These are phyloP conservation scores for Abscondita cerata DNA, from an alignment of 2,888 invertebrate genomes.

Conservation along the genomic window DNA sequence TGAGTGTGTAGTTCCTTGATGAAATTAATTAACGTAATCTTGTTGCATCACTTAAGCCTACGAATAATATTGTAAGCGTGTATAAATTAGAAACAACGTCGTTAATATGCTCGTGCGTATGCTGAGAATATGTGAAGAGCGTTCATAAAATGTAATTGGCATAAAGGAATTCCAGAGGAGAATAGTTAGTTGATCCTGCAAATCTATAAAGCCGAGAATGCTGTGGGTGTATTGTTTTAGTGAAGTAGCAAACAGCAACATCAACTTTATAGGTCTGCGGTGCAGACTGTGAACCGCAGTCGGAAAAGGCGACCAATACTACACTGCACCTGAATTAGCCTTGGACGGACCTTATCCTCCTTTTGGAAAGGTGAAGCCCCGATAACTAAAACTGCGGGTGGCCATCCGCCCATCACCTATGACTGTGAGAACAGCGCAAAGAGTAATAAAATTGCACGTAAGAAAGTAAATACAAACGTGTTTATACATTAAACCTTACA, in stretches of 20 bases:
- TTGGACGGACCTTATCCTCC: slow-evolving; percentile 28
- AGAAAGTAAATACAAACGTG: slow-evolving; percentile 22
- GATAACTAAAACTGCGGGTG: slow-evolving; percentile 32
- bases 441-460: slow-evolving; percentile 25
- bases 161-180: slow-evolving; percentile 28
- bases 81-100: slow-evolving; percentile 23
- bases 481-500: slow-evolving; percentile 19
- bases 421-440: slow-evolving; percentile 25
- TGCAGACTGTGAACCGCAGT: slow-evolving; percentile 32
- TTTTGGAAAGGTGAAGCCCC: slow-evolving; percentile 29
- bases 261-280: slow-evolving; percentile 36
- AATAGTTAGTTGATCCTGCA: slow-evolving; percentile 26
- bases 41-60: slow-evolving; percentile 15
- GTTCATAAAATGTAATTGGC: slow-evolving; percentile 31
- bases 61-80: slow-evolving; percentile 12
- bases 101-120: slow-evolving; percentile 23
- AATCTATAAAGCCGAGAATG: slow-evolving; percentile 37
- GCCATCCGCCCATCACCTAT: slow-evolving; percentile 31
- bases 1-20: neutral
- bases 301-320: slow-evolving; percentile 26
- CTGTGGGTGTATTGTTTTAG: slow-evolving; percentile 38
- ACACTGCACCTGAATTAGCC: slow-evolving; percentile 18
- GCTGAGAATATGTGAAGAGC: slow-evolving; percentile 17
- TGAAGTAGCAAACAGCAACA: slow-evolving; percentile 20
- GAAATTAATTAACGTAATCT: slow-evolving; percentile 21